phyloP scores from a whole-genome alignment of 1,140 invertebrate species.

The Aporrectodea caliginosa region DNA sequence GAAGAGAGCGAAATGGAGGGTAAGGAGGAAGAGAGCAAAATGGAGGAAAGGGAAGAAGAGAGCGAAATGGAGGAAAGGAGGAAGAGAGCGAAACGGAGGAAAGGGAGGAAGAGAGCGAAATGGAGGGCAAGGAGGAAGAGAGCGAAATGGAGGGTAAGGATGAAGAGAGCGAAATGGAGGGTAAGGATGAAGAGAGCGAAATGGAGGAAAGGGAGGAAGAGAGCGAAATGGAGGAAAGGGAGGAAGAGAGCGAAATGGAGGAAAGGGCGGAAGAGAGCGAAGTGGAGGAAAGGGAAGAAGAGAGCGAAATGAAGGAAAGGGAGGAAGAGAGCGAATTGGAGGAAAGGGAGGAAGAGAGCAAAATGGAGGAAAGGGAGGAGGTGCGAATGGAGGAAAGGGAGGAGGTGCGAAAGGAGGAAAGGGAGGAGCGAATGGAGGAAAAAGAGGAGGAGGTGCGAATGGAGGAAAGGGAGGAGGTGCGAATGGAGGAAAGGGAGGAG shows the following conservation, averaged over 20 bases:
- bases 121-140: not conserved
- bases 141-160: not conserved
- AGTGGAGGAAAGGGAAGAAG: not conserved
- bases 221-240: not conserved
- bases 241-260: not conserved
- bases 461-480: not conserved
- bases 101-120: not conserved
- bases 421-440: not conserved
- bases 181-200: not conserved
- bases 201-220: not conserved
- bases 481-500: not conserved
- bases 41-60: not conserved
- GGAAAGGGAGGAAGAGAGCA: not conserved
- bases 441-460: not conserved
- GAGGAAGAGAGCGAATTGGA: not conserved
- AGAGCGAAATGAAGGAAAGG: not conserved
- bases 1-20: not conserved
- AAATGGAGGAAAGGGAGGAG: not conserved
- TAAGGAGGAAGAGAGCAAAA: not conserved
- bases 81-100: not conserved
- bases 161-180: not conserved
- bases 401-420: not conserved
- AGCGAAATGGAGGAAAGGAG: not conserved
- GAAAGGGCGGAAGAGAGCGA: not conserved
- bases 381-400: not conserved